Percentiles rank a stretch among this genome's conserved stretches.
phyloP scores from a whole-genome alignment of 1,140 invertebrate species.

The Artemia franciscana region DNA sequence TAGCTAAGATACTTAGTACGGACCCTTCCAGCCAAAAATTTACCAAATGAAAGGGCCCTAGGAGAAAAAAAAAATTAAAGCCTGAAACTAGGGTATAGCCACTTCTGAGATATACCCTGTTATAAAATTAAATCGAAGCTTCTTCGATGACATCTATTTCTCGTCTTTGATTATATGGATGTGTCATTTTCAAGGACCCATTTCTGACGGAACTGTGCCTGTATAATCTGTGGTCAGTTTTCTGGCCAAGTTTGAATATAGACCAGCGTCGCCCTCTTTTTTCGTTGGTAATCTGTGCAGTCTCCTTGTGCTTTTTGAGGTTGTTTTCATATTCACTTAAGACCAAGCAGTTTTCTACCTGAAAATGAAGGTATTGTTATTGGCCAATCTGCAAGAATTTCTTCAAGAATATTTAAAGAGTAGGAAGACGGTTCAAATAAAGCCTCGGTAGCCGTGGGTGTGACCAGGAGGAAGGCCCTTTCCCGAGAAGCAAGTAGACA shows the following conservation, averaged over 20 bases:
- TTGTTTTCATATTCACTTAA: constrained; percentile 67
- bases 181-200: background rate
- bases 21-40: too few relatives aligned
- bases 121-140: background rate
- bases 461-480: too few relatives aligned
- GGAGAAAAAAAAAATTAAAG: too few relatives aligned
- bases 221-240: background rate
- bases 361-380: constrained; percentile 12
- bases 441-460: too few relatives aligned
- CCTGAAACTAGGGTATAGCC: too few relatives aligned
- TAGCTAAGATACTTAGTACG: too few relatives aligned
- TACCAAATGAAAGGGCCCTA: too few relatives aligned
- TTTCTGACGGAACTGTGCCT: background rate
- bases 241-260: background rate
- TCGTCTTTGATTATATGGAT: background rate
- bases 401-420: too few relatives aligned
- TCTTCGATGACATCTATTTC: background rate
- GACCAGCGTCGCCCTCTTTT: background rate
- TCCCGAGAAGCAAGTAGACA: too few relatives aligned
- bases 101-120: too few relatives aligned
- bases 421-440: too few relatives aligned
- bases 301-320: constrained; percentile 25
- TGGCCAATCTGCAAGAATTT: too few relatives aligned
- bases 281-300: background rate
- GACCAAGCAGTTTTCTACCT: constrained; percentile 59